Base-by-base conservation (phyloP, 2,888 invertebrate species). In the Hydropsyche betteni region DNA sequence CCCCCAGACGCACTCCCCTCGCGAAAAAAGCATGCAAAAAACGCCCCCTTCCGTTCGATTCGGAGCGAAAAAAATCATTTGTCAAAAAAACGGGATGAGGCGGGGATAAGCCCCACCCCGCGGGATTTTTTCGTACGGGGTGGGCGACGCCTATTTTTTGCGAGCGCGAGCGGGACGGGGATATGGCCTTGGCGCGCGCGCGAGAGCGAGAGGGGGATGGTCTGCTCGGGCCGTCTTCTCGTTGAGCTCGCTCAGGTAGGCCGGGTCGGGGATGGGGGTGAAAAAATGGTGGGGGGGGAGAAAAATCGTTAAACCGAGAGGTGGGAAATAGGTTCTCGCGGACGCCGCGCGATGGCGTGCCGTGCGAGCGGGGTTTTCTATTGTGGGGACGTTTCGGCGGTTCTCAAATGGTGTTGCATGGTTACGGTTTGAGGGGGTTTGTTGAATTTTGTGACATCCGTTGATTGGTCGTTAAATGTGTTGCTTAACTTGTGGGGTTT, bases 241-340 rank as follows among this genome's bases (percentile, higher is more conserved):
- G 75, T 70, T 38, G 38, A 72, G 76, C 75, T 64, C 77, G 79
- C 76, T 78, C 79, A 79, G 79, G 79, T 79, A 78, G 24, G 24
- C 24, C 76, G 72, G 77, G 77, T 33, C 74, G 71, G 74, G 78
- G 78, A 53, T 55, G 78, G 79, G 75, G 76, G 70, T 73, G 52
- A 70, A 76, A 74, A 69, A 71, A 70, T 68, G 72, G 73, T 74
- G 75, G 61, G 69, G 64, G 75, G 76, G 77, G 69, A 71, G 75
- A 79, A 79, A 79, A 79, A 79, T 79, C 79, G 78, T 79, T 79
- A 79, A 76, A 78, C 69, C 70, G 72, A 69, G 72, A 69, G 77
- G 77, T 69, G 70, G 73, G 61, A 61, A 68, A 75, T 76, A 79
- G 79, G 71, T 79, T 77, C 76, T 52, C 33, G 53, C 55, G 52